These are phyloP conservation scores for Pangasius larnaudii DNA, from an alignment of 2,797 vertebrate genomes.

Conservation along the genomic window DNA sequence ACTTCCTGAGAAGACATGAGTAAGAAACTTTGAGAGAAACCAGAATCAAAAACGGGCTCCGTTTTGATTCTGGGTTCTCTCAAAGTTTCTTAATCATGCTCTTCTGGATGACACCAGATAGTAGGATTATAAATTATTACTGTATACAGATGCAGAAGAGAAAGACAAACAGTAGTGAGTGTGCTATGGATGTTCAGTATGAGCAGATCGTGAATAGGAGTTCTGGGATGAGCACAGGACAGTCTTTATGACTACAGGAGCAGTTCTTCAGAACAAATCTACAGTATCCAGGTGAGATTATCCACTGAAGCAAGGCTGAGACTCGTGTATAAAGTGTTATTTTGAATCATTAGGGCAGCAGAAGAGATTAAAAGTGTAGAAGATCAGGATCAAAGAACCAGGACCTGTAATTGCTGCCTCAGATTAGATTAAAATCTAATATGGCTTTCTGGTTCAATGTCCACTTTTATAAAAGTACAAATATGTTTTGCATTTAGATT, in stretches of 20 bases:
- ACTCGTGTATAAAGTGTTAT: not conserved
- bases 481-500: slow-evolving; percentile 26
- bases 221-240: not conserved
- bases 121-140: not conserved
- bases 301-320: not conserved
- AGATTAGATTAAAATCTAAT: slow-evolving; percentile 31
- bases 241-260: not conserved
- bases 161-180: not conserved
- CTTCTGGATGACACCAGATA: not conserved
- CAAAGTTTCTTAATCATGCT: not conserved
- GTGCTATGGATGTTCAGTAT: not conserved
- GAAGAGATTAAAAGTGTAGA: not conserved
- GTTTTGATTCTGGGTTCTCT: no score
- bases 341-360: not conserved
- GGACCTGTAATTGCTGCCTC: not conserved
- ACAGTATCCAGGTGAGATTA: not conserved
- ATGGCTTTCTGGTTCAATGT: slow-evolving; percentile 18
- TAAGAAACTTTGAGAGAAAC: not conserved
- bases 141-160: not conserved
- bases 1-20: not conserved
- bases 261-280: not conserved
- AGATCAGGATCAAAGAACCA: not conserved
- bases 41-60: not conserved
- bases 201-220: not conserved
- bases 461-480: slow-evolving; percentile 10